Evolutionary conservation across 2,797 vertebrate genomes (phyloP).

Genomic region (Enteromius fasciolatus): DNA sequence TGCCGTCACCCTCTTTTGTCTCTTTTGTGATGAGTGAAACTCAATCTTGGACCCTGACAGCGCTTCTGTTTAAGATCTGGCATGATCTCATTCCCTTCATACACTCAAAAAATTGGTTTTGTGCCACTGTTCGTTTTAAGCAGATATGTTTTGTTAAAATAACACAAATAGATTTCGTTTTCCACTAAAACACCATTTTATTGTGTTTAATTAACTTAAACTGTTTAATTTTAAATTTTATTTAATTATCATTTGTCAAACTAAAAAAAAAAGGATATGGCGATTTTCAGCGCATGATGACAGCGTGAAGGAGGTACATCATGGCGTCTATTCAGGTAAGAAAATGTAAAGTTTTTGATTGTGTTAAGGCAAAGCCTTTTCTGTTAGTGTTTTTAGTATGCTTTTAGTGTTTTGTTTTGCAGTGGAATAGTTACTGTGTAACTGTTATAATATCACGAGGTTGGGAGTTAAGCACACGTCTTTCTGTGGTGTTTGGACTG

Average conservation of each 20-base stretch:
- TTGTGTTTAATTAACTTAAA: neutral
- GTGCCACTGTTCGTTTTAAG: neutral
- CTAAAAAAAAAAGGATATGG: neutral
- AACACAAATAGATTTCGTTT: neutral
- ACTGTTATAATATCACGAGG: no score
- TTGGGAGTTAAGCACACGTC: no score
- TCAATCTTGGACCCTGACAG: slow-evolving; percentile 54
- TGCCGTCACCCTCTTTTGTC: slow-evolving; percentile 52
- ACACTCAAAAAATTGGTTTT: neutral
- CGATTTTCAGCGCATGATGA: neutral
- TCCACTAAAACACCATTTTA: neutral
- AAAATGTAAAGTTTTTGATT: neutral
- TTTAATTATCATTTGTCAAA: neutral
- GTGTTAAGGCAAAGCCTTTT: no score
- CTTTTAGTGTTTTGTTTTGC: no score
- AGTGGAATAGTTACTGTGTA: no score
- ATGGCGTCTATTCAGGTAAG: neutral
- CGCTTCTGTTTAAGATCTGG: slow-evolving; percentile 44
- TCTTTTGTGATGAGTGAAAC: slow-evolving; percentile 55
- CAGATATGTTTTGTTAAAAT: neutral
- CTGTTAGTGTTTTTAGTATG: no score
- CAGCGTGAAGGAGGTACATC: neutral
- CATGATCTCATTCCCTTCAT: slow-evolving; percentile 54
- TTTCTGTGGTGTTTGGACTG: no score
- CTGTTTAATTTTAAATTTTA: neutral